Conservation (phyloP, 1,140 invertebrate species). For the Camponotus pennsylvanicus region DNA sequence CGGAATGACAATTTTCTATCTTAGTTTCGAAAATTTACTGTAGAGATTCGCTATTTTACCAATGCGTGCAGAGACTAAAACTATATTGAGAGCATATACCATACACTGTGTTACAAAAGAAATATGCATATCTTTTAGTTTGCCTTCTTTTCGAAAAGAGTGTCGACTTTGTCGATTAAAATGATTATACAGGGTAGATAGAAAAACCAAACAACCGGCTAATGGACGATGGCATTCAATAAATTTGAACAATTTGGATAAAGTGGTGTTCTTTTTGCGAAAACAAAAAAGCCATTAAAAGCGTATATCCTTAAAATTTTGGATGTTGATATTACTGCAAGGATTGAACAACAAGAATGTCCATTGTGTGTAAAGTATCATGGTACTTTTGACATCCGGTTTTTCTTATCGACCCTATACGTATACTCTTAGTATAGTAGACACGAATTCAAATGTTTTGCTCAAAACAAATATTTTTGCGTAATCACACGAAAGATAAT, state of each 20-base stretch:
- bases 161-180: conserved; percentile 35
- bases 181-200: conserved; percentile 67
- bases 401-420: conserved; percentile 58
- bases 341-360: background rate
- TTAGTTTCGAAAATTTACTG: conserved; percentile 16
- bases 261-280: background rate
- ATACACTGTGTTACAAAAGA: conserved; percentile 68
- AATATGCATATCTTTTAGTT: conserved; percentile 70
- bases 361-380: background rate
- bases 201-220: conserved; percentile 39
- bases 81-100: conserved; percentile 52
- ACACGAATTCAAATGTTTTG: conserved; percentile 77
- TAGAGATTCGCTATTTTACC: conserved; percentile 56
- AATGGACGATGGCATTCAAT: background rate
- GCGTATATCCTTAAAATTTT: background rate
- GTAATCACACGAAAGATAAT: conserved; percentile 58
- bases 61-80: conserved; percentile 49
- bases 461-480: conserved; percentile 77
- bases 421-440: conserved; percentile 70
- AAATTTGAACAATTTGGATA: background rate
- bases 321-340: background rate
- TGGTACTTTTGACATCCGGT: conserved; percentile 50
- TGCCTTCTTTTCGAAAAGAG: conserved; percentile 50
- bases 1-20: conserved; percentile 22
- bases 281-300: background rate